Evolutionary conservation across 2,113 vertebrate genomes (phyloP).

Genomic region (Crotalus helleri): DNA sequence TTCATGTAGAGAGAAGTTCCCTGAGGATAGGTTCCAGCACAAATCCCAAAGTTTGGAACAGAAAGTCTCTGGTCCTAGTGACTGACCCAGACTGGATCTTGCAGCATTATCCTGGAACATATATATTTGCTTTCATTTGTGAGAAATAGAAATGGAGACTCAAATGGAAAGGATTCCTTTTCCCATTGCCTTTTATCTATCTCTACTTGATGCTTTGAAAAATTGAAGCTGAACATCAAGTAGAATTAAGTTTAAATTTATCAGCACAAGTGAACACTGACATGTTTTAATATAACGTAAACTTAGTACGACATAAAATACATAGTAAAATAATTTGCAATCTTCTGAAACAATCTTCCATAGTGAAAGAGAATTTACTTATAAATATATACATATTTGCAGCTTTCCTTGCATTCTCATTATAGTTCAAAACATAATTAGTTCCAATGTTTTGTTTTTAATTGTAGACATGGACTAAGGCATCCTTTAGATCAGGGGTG

Average conservation of each 20-base stretch:
- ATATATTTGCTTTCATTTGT: neutral
- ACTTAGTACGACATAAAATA: neutral
- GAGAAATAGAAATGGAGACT: neutral
- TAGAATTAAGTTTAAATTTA: neutral
- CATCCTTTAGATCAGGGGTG: too few relatives aligned
- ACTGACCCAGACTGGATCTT: neutral
- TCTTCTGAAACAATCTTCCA: neutral
- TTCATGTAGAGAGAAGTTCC: neutral
- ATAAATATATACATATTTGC: neutral
- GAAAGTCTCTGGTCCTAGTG: neutral
- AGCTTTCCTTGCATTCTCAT: neutral
- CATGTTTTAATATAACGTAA: neutral
- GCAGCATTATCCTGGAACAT: neutral
- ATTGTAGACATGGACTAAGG: neutral
- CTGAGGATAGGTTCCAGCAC: neutral
- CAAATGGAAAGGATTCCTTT: neutral
- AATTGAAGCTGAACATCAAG: neutral
- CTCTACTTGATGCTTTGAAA: neutral
- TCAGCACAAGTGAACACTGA: neutral
- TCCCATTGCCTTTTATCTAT: neutral
- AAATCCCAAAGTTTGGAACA: neutral
- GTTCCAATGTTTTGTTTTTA: neutral
- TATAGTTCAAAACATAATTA: neutral
- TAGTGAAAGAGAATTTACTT: neutral
- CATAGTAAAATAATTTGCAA: neutral